Percentiles rank a stretch among this genome's conserved stretches.
Conservation (phyloP, 2,113 vertebrate genomes). For the pig (Sus scrofa) region T2T-Sscrofa CM000819.6:28776001-28776500, state of each 20-base stretch:
- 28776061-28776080: background rate
- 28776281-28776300: background rate
- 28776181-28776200: background rate
- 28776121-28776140: background rate
- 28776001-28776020: background rate
- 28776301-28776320: background rate
- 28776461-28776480: constrained; percentile 5
- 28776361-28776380: background rate
- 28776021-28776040: background rate
- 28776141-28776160: background rate
- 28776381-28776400: background rate
- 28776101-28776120: background rate
- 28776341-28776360: background rate
- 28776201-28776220: background rate
- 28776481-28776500: constrained; percentile 14
- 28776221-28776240: background rate
- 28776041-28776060: background rate
- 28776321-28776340: background rate
- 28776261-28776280: background rate
- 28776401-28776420: background rate
- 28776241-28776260: background rate
- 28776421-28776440: constrained; percentile 44
- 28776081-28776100: background rate
- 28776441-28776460: constrained; percentile 4
- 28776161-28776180: background rate